Percentiles rank a stretch among this genome's conserved stretches.
phyloP scores from a whole-genome alignment of 2,113 vertebrate genomes.

The Silurus asotus region DNA sequence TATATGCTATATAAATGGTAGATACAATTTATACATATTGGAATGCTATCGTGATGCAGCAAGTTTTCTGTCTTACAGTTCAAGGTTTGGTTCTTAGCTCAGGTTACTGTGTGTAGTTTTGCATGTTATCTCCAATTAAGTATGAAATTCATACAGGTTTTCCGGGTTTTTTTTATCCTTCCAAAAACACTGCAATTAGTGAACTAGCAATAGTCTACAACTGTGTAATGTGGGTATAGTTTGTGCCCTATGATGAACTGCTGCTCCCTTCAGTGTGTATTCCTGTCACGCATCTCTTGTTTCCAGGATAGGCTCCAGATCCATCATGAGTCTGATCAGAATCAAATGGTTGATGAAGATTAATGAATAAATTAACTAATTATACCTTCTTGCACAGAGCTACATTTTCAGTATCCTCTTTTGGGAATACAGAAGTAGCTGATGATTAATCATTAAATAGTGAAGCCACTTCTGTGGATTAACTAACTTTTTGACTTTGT shows the following conservation, averaged over 20 bases:
- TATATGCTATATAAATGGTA: not conserved
- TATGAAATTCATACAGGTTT: not conserved
- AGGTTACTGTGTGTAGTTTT: not conserved
- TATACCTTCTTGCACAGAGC: not conserved
- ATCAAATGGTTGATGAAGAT: not conserved
- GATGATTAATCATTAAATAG: not conserved
- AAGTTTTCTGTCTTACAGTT: not conserved
- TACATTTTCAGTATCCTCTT: not conserved
- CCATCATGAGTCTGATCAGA: not conserved
- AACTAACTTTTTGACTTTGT: not conserved
- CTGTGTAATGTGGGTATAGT: not conserved
- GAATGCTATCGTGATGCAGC: not conserved
- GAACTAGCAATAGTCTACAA: not conserved
- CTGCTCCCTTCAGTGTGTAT: not conserved
- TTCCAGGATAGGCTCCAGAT: not conserved
- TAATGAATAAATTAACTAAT: not conserved
- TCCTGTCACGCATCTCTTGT: not conserved
- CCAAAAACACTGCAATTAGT: not conserved
- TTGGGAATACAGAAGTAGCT: not conserved
- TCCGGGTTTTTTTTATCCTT: not conserved
- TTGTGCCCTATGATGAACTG: not conserved
- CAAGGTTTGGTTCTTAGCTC: not conserved
- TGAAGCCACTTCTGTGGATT: not conserved
- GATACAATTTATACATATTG: not conserved
- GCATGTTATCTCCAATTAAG: not conserved